A percentile compares a stretch with the other conserved stretches of the same genome.
Conservation (phyloP, 2,797 vertebrate genomes). For the Okamejei kenojei region DNA sequence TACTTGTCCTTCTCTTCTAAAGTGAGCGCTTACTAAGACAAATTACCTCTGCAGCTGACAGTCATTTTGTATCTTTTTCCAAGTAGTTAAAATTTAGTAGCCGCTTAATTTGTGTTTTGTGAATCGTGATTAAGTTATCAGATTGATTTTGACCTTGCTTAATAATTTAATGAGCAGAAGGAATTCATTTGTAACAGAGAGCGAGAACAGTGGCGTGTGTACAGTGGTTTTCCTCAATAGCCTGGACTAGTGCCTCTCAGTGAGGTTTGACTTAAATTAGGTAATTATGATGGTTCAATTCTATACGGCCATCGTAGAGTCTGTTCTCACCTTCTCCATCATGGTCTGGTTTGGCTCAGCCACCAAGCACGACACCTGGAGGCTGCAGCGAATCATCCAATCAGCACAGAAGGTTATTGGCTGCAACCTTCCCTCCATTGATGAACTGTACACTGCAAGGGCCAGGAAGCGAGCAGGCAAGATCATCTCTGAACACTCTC, state of each 20-base stretch:
- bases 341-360: too few species aligned
- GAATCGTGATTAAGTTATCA: not conserved
- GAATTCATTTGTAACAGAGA: not conserved
- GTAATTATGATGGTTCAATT: not conserved
- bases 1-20: not conserved
- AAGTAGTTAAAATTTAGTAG: not conserved
- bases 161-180: not conserved
- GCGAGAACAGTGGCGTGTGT: not conserved
- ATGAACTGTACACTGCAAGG: too few species aligned
- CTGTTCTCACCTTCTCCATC: too few species aligned
- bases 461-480: too few species aligned
- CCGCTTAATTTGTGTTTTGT: not conserved
- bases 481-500: too few species aligned
- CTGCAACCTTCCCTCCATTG: too few species aligned
- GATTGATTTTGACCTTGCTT: not conserved
- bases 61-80: not conserved
- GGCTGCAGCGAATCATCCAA: too few species aligned
- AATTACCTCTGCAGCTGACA: not conserved
- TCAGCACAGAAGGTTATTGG: too few species aligned
- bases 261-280: not conserved
- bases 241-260: not conserved
- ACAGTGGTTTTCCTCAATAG: not conserved
- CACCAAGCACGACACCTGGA: too few species aligned
- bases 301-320: too few species aligned
- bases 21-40: not conserved